A percentile compares a stretch with the other conserved stretches of the same genome.
Evolutionary conservation across 1,140 invertebrate species (phyloP).

Genomic region (Oscheius sp.): DNA sequence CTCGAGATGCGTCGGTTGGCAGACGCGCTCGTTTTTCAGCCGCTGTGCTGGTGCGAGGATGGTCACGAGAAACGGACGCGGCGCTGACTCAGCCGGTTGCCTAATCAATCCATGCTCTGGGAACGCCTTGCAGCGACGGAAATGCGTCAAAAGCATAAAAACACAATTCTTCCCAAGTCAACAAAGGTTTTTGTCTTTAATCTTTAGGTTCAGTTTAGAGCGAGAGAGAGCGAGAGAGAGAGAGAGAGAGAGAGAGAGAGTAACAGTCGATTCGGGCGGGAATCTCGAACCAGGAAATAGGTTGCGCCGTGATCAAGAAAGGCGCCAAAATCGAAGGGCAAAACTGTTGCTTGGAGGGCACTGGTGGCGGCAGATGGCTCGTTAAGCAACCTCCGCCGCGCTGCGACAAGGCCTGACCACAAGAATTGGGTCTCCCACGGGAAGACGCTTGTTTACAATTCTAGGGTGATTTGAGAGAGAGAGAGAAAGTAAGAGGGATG

Average conservation of each 20-base stretch:
- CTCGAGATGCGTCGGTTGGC: no score
- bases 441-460: no score
- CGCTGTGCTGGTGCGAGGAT: not conserved
- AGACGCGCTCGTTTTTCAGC: no score
- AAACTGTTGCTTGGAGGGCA: not conserved
- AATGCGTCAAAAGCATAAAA: no score
- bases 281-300: not conserved
- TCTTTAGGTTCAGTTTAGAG: no score
- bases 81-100: not conserved
- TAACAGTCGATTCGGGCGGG: not conserved
- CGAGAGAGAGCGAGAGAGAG: not conserved
- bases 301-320: not conserved
- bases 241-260: not conserved
- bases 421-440: no score
- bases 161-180: no score
- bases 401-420: not conserved
- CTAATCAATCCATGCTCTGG: not conserved
- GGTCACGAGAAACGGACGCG: not conserved
- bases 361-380: constrained; percentile 4
- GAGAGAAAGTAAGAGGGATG: no score
- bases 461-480: no score
- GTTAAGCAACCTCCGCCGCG: not conserved
- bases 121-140: not conserved
- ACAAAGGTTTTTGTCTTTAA: no score
- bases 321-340: not conserved